Base-by-base conservation (phyloP, 1,140 invertebrate genomes). In the Anastatus disparis region DNA sequence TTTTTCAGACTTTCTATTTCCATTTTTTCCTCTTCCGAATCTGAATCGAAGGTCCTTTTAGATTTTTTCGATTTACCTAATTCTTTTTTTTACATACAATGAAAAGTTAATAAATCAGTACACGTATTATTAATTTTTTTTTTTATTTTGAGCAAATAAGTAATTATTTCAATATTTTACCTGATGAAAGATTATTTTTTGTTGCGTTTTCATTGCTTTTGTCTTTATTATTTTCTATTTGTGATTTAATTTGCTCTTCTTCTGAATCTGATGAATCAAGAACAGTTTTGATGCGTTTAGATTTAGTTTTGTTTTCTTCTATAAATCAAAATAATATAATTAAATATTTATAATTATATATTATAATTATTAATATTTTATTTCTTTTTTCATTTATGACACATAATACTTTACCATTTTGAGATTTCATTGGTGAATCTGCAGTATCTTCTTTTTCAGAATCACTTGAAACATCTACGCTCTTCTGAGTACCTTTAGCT, bases 211-310 rank as follows among this genome's bases (percentile, higher is more conserved):
- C 40, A 44, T 44, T n/a, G n/a, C n/a, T n/a, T n/a, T n/a, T 44
- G 3, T 44, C 40, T 10, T 3, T 3, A n/a, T 7, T 44, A 8
- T 44, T 15, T 20, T 22, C 46, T 2, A 6, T 31, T 24, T 8
- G 22, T 3, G 15, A 38, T 38, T 40, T 53, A 20, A 24, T 24
- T n/a, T 6, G 24, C 15, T 79, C 78, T 9, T 70, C 44, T 59
- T 78, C 78, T n/a, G 78, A 80, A 20, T 78, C 76, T 0, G 74
- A 77, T 0, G 75, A 77, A 35, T 74, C 73, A 3, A 63, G 8
- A 7, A 76, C n/a, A 1, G 44, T 9, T 22, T 44, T 72, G 8
- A 70, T 24, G 31, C 70, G 74, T 35, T 52, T 66, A 1, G 26
- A 31, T 10, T 72, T 67, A n/a, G 2, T 10, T 13, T 59, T 40